A percentile compares a stretch with the other conserved stretches of the same genome.
Evolutionary conservation across 2,888 invertebrate genomes (phyloP).

Genomic region (Orchestes rusci): DNA sequence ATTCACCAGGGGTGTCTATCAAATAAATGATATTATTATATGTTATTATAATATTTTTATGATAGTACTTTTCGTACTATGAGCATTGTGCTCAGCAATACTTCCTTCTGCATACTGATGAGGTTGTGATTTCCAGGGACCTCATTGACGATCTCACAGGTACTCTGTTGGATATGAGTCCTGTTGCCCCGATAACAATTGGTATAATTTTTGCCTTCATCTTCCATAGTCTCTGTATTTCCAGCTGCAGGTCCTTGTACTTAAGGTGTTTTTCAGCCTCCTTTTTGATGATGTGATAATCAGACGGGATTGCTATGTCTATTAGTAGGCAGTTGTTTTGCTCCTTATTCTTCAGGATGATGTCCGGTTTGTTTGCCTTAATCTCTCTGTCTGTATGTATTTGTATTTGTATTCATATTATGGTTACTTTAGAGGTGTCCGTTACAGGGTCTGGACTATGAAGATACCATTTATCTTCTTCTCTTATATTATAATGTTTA

Average conservation of each 20-base stretch:
- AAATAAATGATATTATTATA: too few relatives aligned
- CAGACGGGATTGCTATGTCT: neutral
- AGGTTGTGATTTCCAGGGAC: too few relatives aligned
- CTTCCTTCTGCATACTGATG: too few relatives aligned
- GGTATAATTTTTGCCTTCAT: neutral
- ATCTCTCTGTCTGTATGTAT: neutral
- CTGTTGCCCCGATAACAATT: neutral
- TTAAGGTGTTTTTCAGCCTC: neutral
- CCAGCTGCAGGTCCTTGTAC: neutral
- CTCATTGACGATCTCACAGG: too few relatives aligned
- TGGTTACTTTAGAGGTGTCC: neutral
- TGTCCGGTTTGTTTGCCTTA: neutral
- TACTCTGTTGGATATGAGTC: neutral
- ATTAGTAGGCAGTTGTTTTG: neutral
- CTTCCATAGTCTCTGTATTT: neutral
- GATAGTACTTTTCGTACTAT: too few relatives aligned
- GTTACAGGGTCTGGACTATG: neutral
- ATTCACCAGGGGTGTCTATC: too few relatives aligned
- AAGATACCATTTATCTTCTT: neutral
- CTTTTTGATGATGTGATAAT: neutral
- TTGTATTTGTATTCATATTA: neutral
- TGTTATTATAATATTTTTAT: too few relatives aligned
- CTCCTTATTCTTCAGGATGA: neutral
- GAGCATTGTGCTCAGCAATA: too few relatives aligned
- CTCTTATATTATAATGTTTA: neutral